These are phyloP conservation scores for Epizoanthus scotinus DNA, from an alignment of 92 coral and sea anemone genomes.

Conservation along the genomic window DNA sequence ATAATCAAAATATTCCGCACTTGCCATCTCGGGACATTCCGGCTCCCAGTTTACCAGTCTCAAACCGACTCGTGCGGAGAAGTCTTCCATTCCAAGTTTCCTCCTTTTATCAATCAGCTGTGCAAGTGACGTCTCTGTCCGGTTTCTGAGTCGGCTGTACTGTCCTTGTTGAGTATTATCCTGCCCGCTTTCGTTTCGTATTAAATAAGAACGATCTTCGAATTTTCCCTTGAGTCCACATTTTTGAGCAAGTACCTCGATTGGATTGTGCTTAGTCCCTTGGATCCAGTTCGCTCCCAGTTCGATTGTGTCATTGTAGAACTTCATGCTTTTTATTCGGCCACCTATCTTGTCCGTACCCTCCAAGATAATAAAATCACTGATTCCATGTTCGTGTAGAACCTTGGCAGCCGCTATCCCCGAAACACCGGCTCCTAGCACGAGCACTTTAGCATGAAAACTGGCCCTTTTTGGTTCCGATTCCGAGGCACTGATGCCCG, in stretches of 20 bases:
- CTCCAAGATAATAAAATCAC: conserved; percentile 76
- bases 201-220: conserved; percentile 49
- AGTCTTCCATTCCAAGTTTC: conserved; percentile 57
- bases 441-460: conserved; percentile 49
- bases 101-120: conserved; percentile 48
- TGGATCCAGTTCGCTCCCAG: conserved; percentile 97
- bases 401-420: conserved; percentile 87
- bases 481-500: too few species aligned
- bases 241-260: conserved; percentile 59
- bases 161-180: conserved; percentile 58
- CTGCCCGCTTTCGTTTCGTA: conserved; percentile 68
- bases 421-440: conserved; percentile 83
- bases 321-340: conserved; percentile 61
- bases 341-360: conserved; percentile 80
- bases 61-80: conserved; percentile 68
- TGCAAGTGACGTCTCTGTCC: conserved; percentile 23
- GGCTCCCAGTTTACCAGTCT: conserved; percentile 79
- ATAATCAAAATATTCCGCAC: conserved; percentile 60
- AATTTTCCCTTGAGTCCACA: conserved; percentile 68
- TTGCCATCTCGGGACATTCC: conserved; percentile 54
- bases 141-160: conserved; percentile 8
- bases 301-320: conserved; percentile 74
- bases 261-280: conserved; percentile 74
- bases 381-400: conserved; percentile 62
- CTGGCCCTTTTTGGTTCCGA: too few species aligned